Conservation (phyloP, 2,113 vertebrate genomes). For the Petrocephalus zakoni region DNA sequence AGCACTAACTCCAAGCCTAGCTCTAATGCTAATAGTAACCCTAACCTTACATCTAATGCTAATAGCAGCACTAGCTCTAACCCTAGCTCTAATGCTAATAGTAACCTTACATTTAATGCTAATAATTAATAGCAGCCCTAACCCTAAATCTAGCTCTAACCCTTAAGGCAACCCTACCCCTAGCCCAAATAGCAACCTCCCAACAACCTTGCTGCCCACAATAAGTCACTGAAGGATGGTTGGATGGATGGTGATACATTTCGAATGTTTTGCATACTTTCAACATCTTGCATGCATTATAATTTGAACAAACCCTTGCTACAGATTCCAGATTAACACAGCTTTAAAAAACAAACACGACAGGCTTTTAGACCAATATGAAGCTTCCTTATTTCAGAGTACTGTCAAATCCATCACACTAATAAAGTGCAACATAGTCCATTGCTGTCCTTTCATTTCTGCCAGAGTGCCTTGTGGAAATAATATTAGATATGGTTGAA, state of each 20-base stretch:
- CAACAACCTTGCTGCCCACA: not conserved
- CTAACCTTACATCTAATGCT: not conserved
- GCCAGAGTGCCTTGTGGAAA: conserved; percentile 12
- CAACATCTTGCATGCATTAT: not conserved
- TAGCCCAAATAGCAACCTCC: not conserved
- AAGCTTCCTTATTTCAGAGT: not conserved
- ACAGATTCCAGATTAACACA: not conserved
- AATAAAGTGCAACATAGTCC: not conserved
- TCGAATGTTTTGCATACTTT: not conserved
- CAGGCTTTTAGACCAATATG: not conserved
- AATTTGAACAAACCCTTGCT: not conserved
- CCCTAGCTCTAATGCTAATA: not conserved
- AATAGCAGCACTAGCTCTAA: not conserved
- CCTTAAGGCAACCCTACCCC: not conserved
- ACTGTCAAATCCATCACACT: not conserved
- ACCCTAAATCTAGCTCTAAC: not conserved
- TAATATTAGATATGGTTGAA: conserved; percentile 55
- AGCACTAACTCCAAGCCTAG: not conserved
- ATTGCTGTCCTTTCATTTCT: not conserved
- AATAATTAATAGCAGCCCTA: not conserved
- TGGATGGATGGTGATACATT: not conserved
- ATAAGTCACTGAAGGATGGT: not conserved
- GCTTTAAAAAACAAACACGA: not conserved
- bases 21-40: not conserved
- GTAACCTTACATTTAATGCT: not conserved